Base-by-base conservation (phyloP, 2,888 invertebrate species). In the Clanis bilineata region DNA sequence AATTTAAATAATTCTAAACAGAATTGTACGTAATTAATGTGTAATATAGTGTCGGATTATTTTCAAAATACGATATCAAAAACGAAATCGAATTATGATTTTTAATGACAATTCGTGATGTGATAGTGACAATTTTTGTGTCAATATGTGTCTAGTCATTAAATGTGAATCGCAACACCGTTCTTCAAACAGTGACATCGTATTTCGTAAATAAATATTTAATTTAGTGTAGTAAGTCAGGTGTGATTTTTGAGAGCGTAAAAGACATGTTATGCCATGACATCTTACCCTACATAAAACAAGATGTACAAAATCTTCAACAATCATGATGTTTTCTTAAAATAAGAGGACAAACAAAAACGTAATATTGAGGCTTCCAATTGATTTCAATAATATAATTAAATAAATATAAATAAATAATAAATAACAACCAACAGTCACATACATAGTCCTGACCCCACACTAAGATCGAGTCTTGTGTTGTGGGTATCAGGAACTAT, bases 141-240 rank as follows among this genome's bases (percentile, higher is more conserved):
- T 3, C 7, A 18, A 18, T 51, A 28, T 47, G 25, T 51, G 51
- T 32, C 51, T 18, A 32, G 51, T 32, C 28, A 51, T 51, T 51
- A 10, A 23, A 9, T 10, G 15, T 28, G 15, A 47, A 25, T 45
- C 23, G 23, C 12, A 45, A 45, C 25, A 45, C 32, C 51, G 51
- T 51, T 51, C 28, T 2, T 4, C 18, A 51, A 51, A 32, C 28
- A 51, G 51, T 51, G 51, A 51, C 18, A 9, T 10, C 6, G 28
- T 15, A 2, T 51, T 51, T 51, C 28, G n/a, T 28, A 9, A 51
- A 18, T 28, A 51, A 51, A 51, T 51, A 51, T 51, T 51, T 51
- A 18, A 51, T 44, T 44, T 28, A 2, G 28, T 32, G 18, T 28
- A 32, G n/a, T 51, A 51, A 32, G 22, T 4, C 18, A 2, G 5